Percentiles rank a stretch among this genome's conserved stretches.
phyloP scores from a whole-genome alignment of 2,113 vertebrate genomes.

The Lamprotornis superbus region DNA sequence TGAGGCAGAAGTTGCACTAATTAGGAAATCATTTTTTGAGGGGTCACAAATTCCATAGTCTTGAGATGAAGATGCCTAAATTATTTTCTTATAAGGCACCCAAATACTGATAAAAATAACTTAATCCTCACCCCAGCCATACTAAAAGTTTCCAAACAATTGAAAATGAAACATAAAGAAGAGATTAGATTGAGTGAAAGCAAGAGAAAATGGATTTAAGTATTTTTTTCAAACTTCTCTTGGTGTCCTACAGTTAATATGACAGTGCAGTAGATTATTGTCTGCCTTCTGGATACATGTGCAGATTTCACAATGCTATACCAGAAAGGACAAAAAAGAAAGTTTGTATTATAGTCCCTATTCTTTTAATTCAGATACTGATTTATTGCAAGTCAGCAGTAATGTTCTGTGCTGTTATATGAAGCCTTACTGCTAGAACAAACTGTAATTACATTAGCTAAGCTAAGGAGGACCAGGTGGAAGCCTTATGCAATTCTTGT shows the following conservation, averaged over 20 bases:
- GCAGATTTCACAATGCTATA: background rate
- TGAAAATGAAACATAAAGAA: background rate
- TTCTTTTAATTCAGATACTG: background rate
- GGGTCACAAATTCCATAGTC: background rate
- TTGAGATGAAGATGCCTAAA: background rate
- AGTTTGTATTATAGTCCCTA: background rate
- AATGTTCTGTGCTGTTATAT: background rate
- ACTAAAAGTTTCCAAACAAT: background rate
- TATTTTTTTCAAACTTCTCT: background rate
- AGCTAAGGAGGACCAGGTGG: background rate
- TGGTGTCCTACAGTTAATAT: background rate
- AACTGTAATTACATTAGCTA: background rate
- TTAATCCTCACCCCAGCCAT: background rate
- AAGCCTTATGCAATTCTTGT: background rate
- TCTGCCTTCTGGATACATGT: background rate
- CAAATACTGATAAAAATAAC: background rate
- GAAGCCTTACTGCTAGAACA: background rate
- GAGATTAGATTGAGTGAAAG: background rate
- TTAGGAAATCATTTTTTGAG: background rate
- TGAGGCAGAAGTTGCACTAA: background rate
- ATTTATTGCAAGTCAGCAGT: background rate
- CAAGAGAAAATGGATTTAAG: background rate
- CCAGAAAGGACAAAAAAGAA: background rate
- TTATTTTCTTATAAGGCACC: background rate
- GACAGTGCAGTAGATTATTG: background rate